phyloP scores from a whole-genome alignment of 92 coral and sea anemone species.

The Metridium senile region DNA sequence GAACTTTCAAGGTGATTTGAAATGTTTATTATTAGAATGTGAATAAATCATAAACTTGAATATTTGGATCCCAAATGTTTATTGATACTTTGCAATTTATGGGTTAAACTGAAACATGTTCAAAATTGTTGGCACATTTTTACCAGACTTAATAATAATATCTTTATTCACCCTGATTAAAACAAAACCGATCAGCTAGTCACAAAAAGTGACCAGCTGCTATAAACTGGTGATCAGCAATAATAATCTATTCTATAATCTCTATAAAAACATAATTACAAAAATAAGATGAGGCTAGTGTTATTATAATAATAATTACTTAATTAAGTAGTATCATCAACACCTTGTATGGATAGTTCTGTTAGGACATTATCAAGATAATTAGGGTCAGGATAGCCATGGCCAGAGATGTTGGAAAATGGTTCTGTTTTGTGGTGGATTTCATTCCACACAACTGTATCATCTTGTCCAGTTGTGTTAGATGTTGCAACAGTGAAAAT shows the following conservation, averaged over 20 bases:
- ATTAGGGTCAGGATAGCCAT: slow-evolving; percentile 95
- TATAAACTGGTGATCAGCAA: too few relatives aligned
- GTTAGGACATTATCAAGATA: slow-evolving; percentile 87
- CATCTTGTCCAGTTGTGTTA: slow-evolving; percentile 76
- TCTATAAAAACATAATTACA: too few relatives aligned
- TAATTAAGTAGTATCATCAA: slow-evolving; percentile 29
- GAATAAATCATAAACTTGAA: too few relatives aligned
- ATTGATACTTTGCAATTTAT: too few relatives aligned
- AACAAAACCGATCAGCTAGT: too few relatives aligned
- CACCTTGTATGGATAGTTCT: slow-evolving; percentile 89
- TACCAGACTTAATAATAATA: too few relatives aligned
- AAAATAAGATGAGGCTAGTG: background rate
- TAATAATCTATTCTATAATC: too few relatives aligned
- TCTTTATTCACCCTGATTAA: too few relatives aligned
- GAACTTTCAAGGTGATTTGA: background rate
- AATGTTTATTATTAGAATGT: background rate
- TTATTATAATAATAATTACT: background rate
- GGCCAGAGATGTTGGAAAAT: slow-evolving; percentile 77
- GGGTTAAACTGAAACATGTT: too few relatives aligned
- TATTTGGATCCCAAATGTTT: too few relatives aligned
- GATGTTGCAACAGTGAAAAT: slow-evolving; percentile 84
- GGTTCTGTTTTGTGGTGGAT: slow-evolving; percentile 97
- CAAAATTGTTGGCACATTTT: too few relatives aligned
- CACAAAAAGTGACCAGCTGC: too few relatives aligned
- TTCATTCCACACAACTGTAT: slow-evolving; percentile 94